These are phyloP conservation scores for Euschistus heros DNA, from an alignment of 1,140 invertebrate species.

Conservation along the genomic window DNA sequence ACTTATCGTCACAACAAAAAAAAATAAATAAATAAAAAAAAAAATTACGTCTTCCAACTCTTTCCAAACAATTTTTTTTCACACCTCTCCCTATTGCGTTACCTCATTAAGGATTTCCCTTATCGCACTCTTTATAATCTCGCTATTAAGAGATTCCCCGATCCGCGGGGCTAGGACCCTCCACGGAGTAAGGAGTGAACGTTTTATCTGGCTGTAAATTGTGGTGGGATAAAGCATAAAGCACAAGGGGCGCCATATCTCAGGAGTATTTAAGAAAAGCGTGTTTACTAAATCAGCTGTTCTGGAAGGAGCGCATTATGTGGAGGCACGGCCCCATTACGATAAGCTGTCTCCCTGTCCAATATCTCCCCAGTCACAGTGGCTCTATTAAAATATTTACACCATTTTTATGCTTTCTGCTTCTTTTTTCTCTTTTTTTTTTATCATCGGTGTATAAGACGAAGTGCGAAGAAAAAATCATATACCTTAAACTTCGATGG, in stretches of 20 bases:
- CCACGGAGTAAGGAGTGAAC: background rate
- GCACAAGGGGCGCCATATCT: background rate
- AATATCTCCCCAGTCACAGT: slow-evolving; percentile 1
- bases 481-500: too few relatives aligned
- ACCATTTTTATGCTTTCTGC: background rate
- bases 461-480: too few relatives aligned
- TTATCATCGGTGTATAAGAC: too few relatives aligned
- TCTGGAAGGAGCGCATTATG: slow-evolving; percentile 13
- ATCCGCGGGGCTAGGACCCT: background rate
- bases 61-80: background rate
- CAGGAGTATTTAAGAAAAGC: slow-evolving; percentile 20
- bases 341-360: slow-evolving; percentile 5
- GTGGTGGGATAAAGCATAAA: background rate
- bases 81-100: background rate
- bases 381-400: slow-evolving; percentile 11
- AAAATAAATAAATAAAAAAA: slow-evolving; percentile 8
- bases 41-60: background rate
- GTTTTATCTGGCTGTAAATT: slow-evolving; percentile 17
- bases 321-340: slow-evolving; percentile 19
- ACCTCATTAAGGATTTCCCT: slow-evolving; percentile 11
- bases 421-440: background rate
- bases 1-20: slow-evolving; percentile 5
- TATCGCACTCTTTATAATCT: slow-evolving; percentile 9
- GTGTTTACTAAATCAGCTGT: slow-evolving; percentile 24
- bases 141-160: background rate